phyloP scores from a whole-genome alignment of 2,797 vertebrate genomes.

The Euphonia xanthogaster region DNA sequence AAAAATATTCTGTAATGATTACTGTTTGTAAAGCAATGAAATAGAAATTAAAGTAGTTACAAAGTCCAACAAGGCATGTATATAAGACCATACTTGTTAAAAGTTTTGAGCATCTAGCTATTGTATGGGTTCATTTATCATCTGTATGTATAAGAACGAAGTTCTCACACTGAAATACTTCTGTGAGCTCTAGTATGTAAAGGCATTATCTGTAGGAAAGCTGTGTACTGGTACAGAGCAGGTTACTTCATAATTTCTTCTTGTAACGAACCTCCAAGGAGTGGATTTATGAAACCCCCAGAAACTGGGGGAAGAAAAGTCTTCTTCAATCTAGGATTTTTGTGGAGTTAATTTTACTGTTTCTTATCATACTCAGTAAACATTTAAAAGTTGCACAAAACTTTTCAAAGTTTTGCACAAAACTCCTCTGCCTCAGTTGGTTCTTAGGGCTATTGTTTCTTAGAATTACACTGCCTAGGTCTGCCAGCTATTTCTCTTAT shows the following conservation, averaged over 20 bases:
- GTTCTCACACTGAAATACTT: not conserved
- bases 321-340: not conserved
- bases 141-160: not conserved
- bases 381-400: not conserved
- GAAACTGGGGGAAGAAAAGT: not conserved
- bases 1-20: not conserved
- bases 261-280: not conserved
- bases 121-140: not conserved
- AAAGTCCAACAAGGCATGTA: not conserved
- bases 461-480: not conserved
- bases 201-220: not conserved
- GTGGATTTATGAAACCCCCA: not conserved
- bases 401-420: too few species aligned
- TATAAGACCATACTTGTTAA: not conserved
- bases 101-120: not conserved
- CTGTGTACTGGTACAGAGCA: not conserved
- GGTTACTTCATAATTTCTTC: not conserved
- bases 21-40: not conserved
- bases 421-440: accelerated
- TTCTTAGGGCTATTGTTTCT: not conserved
- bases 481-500: not conserved
- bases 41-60: not conserved
- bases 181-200: not conserved
- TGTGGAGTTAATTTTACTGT: not conserved
- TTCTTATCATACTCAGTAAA: not conserved